These are phyloP conservation scores for Meiosimyza decipiens DNA, from an alignment of 2,888 invertebrate genomes.

Conservation along the genomic window DNA sequence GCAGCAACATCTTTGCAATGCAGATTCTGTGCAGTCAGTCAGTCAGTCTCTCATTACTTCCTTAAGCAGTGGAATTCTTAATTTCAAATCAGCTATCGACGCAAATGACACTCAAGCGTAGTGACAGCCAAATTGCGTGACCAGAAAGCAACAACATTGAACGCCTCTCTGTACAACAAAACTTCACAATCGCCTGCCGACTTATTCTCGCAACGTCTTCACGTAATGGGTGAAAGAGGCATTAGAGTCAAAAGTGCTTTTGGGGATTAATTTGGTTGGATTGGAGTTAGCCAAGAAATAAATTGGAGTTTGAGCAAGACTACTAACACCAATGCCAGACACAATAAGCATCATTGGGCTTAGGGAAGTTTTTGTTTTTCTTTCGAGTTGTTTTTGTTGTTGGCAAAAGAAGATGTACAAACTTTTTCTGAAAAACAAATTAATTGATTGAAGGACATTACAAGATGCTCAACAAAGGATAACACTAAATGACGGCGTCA, in stretches of 20 bases:
- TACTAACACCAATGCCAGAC: conserved; percentile 42
- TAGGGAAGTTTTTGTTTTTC: conserved; percentile 36
- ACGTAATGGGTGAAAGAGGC: background rate
- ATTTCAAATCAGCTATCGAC: conserved; percentile 45
- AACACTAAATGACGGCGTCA: conserved; percentile 43
- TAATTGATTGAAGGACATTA: conserved; percentile 52
- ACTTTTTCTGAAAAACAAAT: conserved; percentile 44
- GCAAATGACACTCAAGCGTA: conserved; percentile 25
- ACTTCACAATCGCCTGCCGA: background rate
- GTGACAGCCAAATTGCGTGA: conserved; percentile 33
- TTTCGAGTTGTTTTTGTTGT: conserved; percentile 28
- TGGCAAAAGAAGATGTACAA: conserved; percentile 2
- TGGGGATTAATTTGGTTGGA: conserved; percentile 25
- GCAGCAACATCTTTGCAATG: conserved; percentile 2
- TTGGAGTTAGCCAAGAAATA: conserved; percentile 2
- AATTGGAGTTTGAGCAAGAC: conserved; percentile 5
- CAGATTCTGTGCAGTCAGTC: conserved; percentile 1
- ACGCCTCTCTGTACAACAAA: background rate
- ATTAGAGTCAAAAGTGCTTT: conserved; percentile 29
- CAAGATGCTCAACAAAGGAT: conserved; percentile 48
- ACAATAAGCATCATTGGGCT: conserved; percentile 45
- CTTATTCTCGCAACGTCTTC: too few species aligned
- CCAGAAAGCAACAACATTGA: conserved; percentile 25
- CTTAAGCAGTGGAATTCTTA: conserved; percentile 43
- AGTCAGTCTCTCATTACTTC: conserved; percentile 29